Base-by-base conservation (phyloP, 2,797 vertebrate species). In the Cynopterus sphinx region DNA sequence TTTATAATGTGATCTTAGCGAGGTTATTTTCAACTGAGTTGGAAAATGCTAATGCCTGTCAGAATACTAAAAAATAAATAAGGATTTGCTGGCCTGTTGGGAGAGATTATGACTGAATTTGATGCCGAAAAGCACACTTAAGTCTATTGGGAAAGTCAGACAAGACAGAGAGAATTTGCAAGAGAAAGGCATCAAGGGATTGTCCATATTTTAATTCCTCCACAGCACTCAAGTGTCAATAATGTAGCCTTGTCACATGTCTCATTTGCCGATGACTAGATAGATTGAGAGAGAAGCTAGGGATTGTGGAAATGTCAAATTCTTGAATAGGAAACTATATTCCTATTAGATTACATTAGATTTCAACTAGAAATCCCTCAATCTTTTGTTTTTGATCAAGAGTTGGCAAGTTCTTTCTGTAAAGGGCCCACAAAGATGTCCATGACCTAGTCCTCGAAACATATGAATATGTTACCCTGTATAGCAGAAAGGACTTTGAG, bases 1-100 rank as follows among this genome's bases (percentile, higher is more conserved):
- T 96, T 97, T 94, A 77, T 92, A 95, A 96, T 96, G 31, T 73
- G 9, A 82, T 94, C 94, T 97, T 96, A 87, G 68, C 41, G 78
- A 94, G 78, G n/a, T 79, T 65, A 93, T 89, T 94, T 97, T 95
- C 21, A 71, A 22, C 75, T 74, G 77, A 97, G 61, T 41, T 97
- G 86, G 84, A 68, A 96, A 97, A 95, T 49, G 43, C 67, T 97
- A 43, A 84, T 95, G 36, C 16, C 92, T 93, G 84, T 81, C 84
- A 98, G 55, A 93, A 67, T 88, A 94, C 46, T 2, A 87, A 82
- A 97, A 96, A 83, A 65, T 91, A 83, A 67, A 39, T 75, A 17
- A 87, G 77, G 75, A 97, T 96, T 96, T 97, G 84, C 78, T 91
- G 81, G 67, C 81, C 94, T 92, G 8, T 74, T 92, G 85, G 51